Evolutionary conservation across 2,113 vertebrate species (phyloP), one percentile per base, ranked within the genome.

Genomic region (Gasterosteus nipponicus): DNA sequence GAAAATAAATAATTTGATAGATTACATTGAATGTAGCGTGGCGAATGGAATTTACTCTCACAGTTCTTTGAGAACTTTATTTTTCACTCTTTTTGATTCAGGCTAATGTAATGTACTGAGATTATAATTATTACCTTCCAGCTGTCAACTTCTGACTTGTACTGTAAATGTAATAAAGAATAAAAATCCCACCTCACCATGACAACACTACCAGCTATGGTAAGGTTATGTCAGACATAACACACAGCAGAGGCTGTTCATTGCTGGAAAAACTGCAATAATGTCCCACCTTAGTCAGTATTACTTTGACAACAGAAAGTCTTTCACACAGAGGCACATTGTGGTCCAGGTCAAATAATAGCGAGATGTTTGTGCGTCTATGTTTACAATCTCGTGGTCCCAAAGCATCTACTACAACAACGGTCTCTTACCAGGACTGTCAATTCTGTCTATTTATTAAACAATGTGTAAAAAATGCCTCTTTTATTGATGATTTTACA

Each of bases 81-180:
- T 29, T 74, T 51, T 72, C 41, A 75, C 56, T 57, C 10, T 77
- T 38, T 60, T 5, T 64, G 35, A 70, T 19, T 72, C 2, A 3
- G n/a, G 47, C 22, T 26, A 41, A 4, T 62, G 26, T 51, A 39
- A 54, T 26, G 35, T 46, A 54, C 22, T 7, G 0, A 73, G n/a
- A 41, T 69, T 73, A 26, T 66, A 77, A 66, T 83, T 75, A 78
- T 63, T 51, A 51, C 8, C 42, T 51, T 49, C 29, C 51, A 60
- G 60, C 49, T 29, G 33, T 56, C 53, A 62, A 42, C 35, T 39
- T 59, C 29, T 71, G 42, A 70, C 54, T 68, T 70, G 69, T 31
- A 62, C 26, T 33, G 26, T 33, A 57, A 75, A 65, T 57, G 49
- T 11, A 73, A 41, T 9, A 49, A 12, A 38, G 59, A 41, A 4